Evolutionary conservation across 2,888 invertebrate species (phyloP).

Genomic region (Pediacus dermestoides): DNA sequence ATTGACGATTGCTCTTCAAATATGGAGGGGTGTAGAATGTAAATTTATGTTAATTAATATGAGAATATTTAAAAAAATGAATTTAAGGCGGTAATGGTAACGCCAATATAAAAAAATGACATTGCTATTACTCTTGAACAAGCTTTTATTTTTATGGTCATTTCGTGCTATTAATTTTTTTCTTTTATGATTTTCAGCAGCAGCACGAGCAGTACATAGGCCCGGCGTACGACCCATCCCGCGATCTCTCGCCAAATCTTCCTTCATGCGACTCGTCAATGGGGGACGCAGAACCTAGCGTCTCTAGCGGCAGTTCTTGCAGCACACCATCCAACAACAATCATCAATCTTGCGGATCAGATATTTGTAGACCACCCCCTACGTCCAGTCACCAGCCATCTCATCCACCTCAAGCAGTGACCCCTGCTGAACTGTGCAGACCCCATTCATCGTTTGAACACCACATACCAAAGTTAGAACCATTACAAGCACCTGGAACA

Average conservation of each 20-base stretch:
- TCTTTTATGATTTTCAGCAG: constrained; percentile 57
- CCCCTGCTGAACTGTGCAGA: constrained; percentile 28
- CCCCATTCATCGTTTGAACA: constrained; percentile 51
- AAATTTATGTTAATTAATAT: too few relatives aligned
- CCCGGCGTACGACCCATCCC: constrained; percentile 67
- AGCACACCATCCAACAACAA: constrained; percentile 57
- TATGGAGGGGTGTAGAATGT: too few relatives aligned
- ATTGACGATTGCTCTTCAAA: too few relatives aligned
- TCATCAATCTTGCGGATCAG: constrained; percentile 52
- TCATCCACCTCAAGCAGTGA: constrained; percentile 22
- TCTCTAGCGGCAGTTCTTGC: constrained; percentile 57
- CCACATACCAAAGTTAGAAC: constrained; percentile 55
- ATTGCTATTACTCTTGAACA: background rate
- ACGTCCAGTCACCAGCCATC: constrained; percentile 24
- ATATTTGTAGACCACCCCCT: constrained; percentile 45
- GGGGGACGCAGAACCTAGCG: constrained; percentile 57
- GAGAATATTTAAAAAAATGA: too few relatives aligned
- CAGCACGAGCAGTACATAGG: constrained; percentile 62
- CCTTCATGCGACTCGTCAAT: constrained; percentile 59
- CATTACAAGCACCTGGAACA: constrained; percentile 54
- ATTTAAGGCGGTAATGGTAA: too few relatives aligned
- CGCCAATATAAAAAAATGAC: too few relatives aligned
- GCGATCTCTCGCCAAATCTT: constrained; percentile 70
- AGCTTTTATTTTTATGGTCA: constrained; percentile 1
- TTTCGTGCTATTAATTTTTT: constrained; percentile 7